A percentile compares a stretch with the other conserved stretches of the same genome.
Evolutionary conservation across 1,140 invertebrate genomes (phyloP).

Genomic region (Diorhabda carinulata): DNA sequence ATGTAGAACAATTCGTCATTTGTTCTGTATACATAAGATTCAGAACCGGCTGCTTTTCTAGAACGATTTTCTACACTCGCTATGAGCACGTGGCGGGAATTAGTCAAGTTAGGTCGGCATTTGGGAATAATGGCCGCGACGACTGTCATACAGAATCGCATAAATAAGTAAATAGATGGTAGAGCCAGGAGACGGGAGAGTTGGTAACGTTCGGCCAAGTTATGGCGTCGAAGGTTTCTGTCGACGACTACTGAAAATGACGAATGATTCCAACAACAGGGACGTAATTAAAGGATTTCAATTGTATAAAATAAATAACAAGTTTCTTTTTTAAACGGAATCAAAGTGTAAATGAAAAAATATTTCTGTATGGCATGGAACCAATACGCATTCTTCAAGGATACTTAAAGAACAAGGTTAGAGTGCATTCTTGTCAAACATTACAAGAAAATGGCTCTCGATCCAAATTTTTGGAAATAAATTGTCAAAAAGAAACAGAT

Average conservation of each 20-base stretch:
- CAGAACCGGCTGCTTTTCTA: slow-evolving; percentile 1
- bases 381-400: neutral
- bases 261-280: neutral
- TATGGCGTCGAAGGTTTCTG: slow-evolving; percentile 1
- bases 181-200: neutral
- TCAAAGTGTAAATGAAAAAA: neutral
- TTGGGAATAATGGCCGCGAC: slow-evolving; percentile 18
- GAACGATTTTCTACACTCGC: neutral
- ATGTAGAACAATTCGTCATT: neutral
- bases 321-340: neutral
- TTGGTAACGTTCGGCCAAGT: neutral
- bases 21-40: neutral
- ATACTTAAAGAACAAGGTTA: too few species aligned
- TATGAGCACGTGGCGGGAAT: slow-evolving; percentile 16
- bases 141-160: slow-evolving; percentile 18
- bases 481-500: too few species aligned
- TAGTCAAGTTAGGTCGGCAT: slow-evolving; percentile 19
- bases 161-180: slow-evolving; percentile 16
- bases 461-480: neutral
- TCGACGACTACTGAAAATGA: slow-evolving; percentile 1
- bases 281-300: neutral
- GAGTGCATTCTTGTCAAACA: neutral
- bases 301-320: neutral
- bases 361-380: neutral
- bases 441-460: neutral